Evolutionary conservation across 2,113 vertebrate species (phyloP).

Genomic region (Zosterops hypoxanthus): DNA sequence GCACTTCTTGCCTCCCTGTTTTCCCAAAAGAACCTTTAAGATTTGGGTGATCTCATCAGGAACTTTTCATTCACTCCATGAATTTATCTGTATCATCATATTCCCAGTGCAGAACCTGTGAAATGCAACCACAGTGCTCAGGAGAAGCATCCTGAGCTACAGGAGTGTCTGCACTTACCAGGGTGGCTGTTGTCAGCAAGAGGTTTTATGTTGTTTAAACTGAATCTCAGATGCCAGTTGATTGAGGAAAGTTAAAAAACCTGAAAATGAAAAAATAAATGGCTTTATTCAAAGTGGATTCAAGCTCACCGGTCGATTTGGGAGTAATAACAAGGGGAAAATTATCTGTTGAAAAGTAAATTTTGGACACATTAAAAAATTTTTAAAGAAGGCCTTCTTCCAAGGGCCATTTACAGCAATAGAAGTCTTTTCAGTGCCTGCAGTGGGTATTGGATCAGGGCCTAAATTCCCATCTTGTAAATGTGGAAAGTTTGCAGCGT

Average conservation of each 20-base stretch:
- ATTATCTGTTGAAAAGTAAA: slow-evolving; percentile 60
- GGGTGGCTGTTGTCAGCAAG: not conserved
- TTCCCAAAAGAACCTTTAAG: not conserved
- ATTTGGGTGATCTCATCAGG: not conserved
- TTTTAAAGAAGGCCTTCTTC: slow-evolving; percentile 42
- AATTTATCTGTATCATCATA: rapidly evolving
- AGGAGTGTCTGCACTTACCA: not conserved
- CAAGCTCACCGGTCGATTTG: not conserved
- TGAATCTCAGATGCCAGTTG: not conserved
- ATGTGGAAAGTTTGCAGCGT: slow-evolving; percentile 50
- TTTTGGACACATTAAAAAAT: slow-evolving; percentile 21
- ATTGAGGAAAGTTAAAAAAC: slow-evolving; percentile 14
- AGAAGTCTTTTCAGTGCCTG: slow-evolving; percentile 60
- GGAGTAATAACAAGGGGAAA: slow-evolving; percentile 38
- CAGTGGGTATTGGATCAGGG: slow-evolving; percentile 47
- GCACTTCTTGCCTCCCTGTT: not conserved
- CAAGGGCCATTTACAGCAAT: slow-evolving; percentile 38
- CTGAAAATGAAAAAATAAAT: slow-evolving; percentile 48
- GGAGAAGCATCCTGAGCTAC: not conserved
- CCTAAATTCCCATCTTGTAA: slow-evolving; percentile 65
- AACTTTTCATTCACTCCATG: not conserved
- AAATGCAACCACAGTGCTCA: not conserved
- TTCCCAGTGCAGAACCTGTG: not conserved
- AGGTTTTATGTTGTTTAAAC: not conserved
- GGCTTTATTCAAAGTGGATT: slow-evolving; percentile 25